Base-by-base conservation (phyloP, 2,797 vertebrate genomes). In the Falco cherrug region DNA sequence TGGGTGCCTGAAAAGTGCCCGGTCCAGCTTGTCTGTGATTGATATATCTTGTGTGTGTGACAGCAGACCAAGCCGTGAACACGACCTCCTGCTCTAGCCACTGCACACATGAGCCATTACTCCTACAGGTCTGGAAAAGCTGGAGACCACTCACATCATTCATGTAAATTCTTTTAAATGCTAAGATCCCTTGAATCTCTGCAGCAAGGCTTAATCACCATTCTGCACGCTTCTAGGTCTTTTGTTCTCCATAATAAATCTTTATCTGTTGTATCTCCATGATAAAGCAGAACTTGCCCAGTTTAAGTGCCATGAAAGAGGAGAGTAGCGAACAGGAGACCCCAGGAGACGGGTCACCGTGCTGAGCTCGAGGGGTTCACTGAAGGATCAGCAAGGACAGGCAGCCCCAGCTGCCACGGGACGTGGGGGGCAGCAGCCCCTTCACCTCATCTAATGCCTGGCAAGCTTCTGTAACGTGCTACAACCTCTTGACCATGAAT, bases 111-210 rank as follows among this genome's bases (percentile, higher is more conserved):
- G 1, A 26, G n/a, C 21, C n/a, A 71, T 87, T 74, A 68, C 75
- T 81, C 48, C 70, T 75, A 4, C 5, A 37, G 13, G 20, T 73
- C 31, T 61, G 51, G n/a, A 61, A 79, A 82, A 17, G 8, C 61
- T 87, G 63, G 41, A 82, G 21, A 79, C 22, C 18, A 59, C 26
- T 81, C 35, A n/a, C 0, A 0, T 28, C 0, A 0, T n/a, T 50
- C 28, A 26, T 5, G 5, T 13, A 37, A 39, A 54, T 61, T n/a
- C 53, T 70, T 93, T 90, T 71, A 68, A 68, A 29, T 11, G 31
- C 31, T 37, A 60, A 48, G 10, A 9, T 68, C 45, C 25, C 47
- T 70, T 19, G 48, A 74, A 50, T 26, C 6, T 70, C 59, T 59
- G 63, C 48, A 70, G 35, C 19, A 35, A 89, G 35, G 16, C 13